Conservation (phyloP, 2,113 vertebrate species). For the Arothron firmamentum region DNA sequence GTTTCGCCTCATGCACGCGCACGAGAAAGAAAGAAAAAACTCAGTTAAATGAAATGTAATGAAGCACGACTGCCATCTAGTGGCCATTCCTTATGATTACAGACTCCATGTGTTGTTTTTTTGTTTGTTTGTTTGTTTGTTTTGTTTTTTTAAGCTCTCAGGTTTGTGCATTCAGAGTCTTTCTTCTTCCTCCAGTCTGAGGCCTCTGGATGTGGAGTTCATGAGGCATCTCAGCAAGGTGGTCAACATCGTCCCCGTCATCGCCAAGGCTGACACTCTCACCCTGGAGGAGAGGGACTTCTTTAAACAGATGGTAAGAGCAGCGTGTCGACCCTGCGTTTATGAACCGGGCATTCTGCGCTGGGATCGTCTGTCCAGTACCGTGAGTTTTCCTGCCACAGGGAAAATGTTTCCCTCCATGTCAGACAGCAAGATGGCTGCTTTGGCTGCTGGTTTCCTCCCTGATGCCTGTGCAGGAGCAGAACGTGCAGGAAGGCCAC, state of each 20-base stretch:
- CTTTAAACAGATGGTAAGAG: conserved; percentile 89
- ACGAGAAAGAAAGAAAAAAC: too few species aligned
- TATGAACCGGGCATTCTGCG: conserved; percentile 3
- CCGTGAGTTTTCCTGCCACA: conserved; percentile 1
- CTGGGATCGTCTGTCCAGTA: conserved; percentile 22
- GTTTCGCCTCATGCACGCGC: neutral
- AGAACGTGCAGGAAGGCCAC: conserved; percentile 47
- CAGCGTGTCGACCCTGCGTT: too few species aligned
- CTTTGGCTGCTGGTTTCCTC: conserved; percentile 41
- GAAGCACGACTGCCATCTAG: conserved; percentile 41
- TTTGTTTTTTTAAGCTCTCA: neutral
- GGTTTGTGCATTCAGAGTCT: neutral
- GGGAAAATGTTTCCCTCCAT: too few species aligned
- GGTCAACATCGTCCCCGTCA: conserved; percentile 96
- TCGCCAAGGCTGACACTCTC: conserved; percentile 93
- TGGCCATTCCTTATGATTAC: conserved; percentile 29
- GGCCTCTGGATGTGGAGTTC: conserved; percentile 95
- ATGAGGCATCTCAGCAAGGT: conserved; percentile 97
- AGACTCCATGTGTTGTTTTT: neutral
- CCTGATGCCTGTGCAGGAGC: conserved; percentile 23
- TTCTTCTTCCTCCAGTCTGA: conserved; percentile 73
- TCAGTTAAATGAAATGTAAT: neutral
- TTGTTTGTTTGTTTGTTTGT: neutral
- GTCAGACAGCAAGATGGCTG: conserved; percentile 16
- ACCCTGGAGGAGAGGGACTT: conserved; percentile 93